phyloP scores from a whole-genome alignment of 2,888 invertebrate species.

The Sipha maydis region DNA sequence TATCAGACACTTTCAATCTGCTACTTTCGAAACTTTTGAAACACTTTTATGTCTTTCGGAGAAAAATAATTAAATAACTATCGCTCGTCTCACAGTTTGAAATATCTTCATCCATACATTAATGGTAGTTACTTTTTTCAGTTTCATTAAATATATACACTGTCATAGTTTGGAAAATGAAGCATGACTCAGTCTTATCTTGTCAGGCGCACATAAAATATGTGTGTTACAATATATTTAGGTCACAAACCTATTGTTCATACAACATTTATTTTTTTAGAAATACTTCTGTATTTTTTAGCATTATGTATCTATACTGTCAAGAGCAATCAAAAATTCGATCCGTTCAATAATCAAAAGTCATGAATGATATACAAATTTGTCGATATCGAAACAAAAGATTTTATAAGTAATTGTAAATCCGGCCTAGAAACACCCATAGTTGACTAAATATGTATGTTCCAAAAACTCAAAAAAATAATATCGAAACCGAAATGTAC shows the following conservation, averaged over 20 bases:
- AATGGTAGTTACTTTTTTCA: neutral
- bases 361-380: neutral
- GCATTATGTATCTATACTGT: neutral
- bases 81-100: neutral
- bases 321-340: neutral
- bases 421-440: neutral
- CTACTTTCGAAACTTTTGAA: neutral
- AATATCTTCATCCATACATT: neutral
- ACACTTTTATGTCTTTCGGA: neutral
- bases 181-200: neutral
- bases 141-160: neutral
- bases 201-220: neutral
- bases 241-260: conserved; percentile 6
- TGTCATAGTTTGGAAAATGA: conserved; percentile 1
- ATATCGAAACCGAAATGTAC: too few species aligned
- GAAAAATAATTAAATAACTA: neutral
- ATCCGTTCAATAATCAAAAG: neutral
- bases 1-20: neutral
- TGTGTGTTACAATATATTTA: conserved; percentile 5
- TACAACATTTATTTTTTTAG: conserved; percentile 2
- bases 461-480: too few species aligned
- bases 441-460: too few species aligned
- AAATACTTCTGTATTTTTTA: neutral
- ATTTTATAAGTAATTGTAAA: neutral
- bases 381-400: neutral